Conservation (phyloP, 2,797 vertebrate genomes). For the Poeciliopsis paucimaculata region DNA sequence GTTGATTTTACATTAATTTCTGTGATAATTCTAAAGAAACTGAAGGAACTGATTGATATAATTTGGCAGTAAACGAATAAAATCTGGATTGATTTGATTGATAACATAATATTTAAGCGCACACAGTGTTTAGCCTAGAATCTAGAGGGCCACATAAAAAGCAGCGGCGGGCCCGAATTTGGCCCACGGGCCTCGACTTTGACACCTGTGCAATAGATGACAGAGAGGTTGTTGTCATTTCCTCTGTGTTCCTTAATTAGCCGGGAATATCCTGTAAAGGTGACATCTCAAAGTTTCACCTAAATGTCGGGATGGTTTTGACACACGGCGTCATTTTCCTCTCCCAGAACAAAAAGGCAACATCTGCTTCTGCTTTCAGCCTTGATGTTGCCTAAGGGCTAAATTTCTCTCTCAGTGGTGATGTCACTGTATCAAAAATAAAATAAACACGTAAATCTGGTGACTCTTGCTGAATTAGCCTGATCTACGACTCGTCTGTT, state of each 20-base stretch:
- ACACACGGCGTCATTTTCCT: background rate
- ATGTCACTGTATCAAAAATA: background rate
- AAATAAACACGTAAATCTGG: background rate
- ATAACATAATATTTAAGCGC: too few relatives aligned
- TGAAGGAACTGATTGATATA: too few relatives aligned
- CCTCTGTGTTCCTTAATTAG: too few relatives aligned
- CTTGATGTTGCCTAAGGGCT: background rate
- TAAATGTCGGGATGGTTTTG: background rate
- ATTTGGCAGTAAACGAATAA: too few relatives aligned
- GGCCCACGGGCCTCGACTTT: too few relatives aligned
- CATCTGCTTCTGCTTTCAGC: background rate
- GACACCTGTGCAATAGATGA: background rate
- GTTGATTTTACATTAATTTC: too few relatives aligned
- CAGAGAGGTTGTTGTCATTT: background rate
- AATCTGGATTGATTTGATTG: too few relatives aligned
- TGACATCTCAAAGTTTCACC: background rate
- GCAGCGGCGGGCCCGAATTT: too few relatives aligned
- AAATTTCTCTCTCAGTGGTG: background rate
- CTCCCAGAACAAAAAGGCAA: background rate
- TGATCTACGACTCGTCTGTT: background rate
- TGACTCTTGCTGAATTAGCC: background rate
- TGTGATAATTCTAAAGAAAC: too few relatives aligned
- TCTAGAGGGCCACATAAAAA: too few relatives aligned
- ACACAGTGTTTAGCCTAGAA: too few relatives aligned
- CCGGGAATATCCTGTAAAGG: background rate